Conservation (phyloP, 2,888 invertebrate species). For the Idaea aversata region DNA sequence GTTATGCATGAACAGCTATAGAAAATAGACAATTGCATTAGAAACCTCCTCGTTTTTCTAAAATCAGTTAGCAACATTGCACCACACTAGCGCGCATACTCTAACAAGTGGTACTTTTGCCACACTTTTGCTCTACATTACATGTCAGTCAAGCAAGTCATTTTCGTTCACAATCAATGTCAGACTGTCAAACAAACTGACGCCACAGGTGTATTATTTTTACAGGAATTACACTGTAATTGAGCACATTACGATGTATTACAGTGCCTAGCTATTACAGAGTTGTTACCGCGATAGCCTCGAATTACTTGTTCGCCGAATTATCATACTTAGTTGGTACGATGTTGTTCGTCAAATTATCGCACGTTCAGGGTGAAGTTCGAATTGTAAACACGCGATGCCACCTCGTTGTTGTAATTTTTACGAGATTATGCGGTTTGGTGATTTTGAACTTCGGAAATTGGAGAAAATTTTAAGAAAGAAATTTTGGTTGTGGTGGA, state of each 20-base stretch:
- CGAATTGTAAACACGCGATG: slow-evolving; percentile 24
- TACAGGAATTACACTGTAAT: slow-evolving; percentile 19
- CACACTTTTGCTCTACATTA: background rate
- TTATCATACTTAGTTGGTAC: slow-evolving; percentile 21
- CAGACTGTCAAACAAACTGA: slow-evolving; percentile 11
- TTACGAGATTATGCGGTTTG: background rate
- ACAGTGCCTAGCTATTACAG: slow-evolving; percentile 11
- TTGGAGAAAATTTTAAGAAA: too few relatives aligned
- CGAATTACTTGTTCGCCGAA: slow-evolving; percentile 9
- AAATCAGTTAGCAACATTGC: too few relatives aligned
- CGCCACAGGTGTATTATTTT: slow-evolving; percentile 18
- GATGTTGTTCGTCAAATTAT: slow-evolving; percentile 37
- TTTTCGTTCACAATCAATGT: slow-evolving; percentile 20
- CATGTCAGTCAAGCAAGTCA: slow-evolving; percentile 3
- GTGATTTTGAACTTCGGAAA: background rate
- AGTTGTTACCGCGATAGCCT: slow-evolving; percentile 21
- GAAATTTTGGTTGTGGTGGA: too few relatives aligned
- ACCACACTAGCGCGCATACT: too few relatives aligned
- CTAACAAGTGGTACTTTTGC: background rate
- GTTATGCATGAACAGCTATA: too few relatives aligned
- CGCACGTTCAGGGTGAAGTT: slow-evolving; percentile 29
- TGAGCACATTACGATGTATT: background rate
- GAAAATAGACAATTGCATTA: too few relatives aligned
- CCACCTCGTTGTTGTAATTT: slow-evolving; percentile 25
- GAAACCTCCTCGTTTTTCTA: too few relatives aligned